These are phyloP conservation scores for Lordiphosa clarofinis DNA, from an alignment of 1,140 invertebrate genomes.

Conservation along the genomic window DNA sequence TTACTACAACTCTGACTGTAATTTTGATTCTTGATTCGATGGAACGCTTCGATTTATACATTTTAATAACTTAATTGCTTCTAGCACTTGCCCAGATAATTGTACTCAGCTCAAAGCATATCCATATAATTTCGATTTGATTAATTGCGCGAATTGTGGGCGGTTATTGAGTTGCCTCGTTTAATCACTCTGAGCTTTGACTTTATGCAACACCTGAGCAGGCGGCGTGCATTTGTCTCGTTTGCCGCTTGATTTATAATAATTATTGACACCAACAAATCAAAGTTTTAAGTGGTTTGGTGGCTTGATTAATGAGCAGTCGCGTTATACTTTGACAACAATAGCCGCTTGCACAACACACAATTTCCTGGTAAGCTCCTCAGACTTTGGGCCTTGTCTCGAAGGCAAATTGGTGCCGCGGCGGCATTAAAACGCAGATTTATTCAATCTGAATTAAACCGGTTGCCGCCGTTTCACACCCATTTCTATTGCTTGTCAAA, in stretches of 20 bases:
- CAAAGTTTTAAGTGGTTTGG: slow-evolving; percentile 37
- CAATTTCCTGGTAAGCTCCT: slow-evolving; percentile 30
- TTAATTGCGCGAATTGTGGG: slow-evolving; percentile 61
- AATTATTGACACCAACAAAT: slow-evolving; percentile 74
- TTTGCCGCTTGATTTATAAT: slow-evolving; percentile 64
- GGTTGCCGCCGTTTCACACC: slow-evolving; percentile 43
- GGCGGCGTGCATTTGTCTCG: slow-evolving; percentile 48
- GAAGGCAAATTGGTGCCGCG: slow-evolving; percentile 30
- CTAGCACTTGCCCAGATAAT: slow-evolving; percentile 16
- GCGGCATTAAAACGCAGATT: slow-evolving; percentile 37
- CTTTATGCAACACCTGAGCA: slow-evolving; percentile 27
- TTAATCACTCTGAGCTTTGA: slow-evolving; percentile 45
- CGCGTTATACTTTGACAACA: slow-evolving; percentile 21
- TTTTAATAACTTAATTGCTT: slow-evolving; percentile 47
- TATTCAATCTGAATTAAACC: slow-evolving; percentile 39
- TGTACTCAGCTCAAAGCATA: slow-evolving; percentile 2
- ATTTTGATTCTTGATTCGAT: too few relatives aligned
- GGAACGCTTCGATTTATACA: slow-evolving; percentile 47
- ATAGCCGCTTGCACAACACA: slow-evolving; percentile 50
- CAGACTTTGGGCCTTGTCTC: slow-evolving; percentile 17
- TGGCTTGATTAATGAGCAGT: slow-evolving; percentile 55
- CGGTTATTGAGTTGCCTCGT: slow-evolving; percentile 34
- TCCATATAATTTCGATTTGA: slow-evolving; percentile 52
- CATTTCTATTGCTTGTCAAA: slow-evolving; percentile 69
- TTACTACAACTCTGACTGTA: too few relatives aligned